Evolutionary conservation across 2,797 vertebrate genomes (phyloP), one percentile per base, ranked within the genome.

Genomic region (Takifugu ocellatus): DNA sequence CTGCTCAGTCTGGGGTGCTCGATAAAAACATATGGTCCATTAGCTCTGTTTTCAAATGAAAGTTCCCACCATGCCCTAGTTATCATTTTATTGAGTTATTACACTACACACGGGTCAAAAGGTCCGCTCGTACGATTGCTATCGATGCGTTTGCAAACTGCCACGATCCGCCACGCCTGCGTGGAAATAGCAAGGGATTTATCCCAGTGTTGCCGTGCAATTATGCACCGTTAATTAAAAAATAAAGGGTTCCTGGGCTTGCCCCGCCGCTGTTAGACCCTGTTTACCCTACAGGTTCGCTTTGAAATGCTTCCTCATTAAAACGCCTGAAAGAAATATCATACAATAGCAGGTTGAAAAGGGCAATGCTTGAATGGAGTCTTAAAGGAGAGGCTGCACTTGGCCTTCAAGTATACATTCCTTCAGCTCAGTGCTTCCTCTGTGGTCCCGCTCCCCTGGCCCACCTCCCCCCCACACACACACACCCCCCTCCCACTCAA

Each of bases 341-440:
- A 79, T 82, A 91, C 91, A 91, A 90, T 88, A 79, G 87, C 45
- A 52, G 74, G 86, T 88, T 90, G 89, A 91, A 89, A 91, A 90
- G 89, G 84, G 70, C 83, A 89, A 82, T 74, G 87, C 86, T 84
- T 91, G 87, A 91, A 92, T 91, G 87, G 87, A 88, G 84, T 81
- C 82, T 88, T 87, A 77, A 89, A 89, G 86, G 83, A 84, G 84
- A 88, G 89, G 86, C 83, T 86, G 89, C 85, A 91, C 90, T 92
- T 92, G 90, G 90, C 90, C 89, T 90, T 91, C 88, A 86, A 89
- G 84, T 86, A 85, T 79, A 85, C 89, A 91, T 91, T 92, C 90
- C 90, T 90, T 76, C 84, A 84, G 83, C 84, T 91, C 89, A 86
- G 86, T 87, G 88, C 88, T 89, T 90, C 89, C 89, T 90, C 87